Evolutionary conservation across 2,113 vertebrate genomes (phyloP).

Genomic region (Plecotus auritus): DNA sequence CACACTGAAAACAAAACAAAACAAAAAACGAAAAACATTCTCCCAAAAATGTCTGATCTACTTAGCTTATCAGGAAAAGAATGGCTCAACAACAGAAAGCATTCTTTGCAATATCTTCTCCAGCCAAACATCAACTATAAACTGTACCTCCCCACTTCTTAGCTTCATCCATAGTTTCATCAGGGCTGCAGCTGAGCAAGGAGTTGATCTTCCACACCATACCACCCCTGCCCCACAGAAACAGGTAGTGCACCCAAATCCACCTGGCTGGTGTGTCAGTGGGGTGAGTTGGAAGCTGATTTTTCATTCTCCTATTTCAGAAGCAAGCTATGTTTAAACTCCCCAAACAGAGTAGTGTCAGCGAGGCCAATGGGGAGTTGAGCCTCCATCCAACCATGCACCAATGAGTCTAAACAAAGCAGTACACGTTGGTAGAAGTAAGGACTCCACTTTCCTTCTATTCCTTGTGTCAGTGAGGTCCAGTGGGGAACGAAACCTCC

Average conservation of each 20-base stretch:
- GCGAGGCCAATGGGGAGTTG: neutral
- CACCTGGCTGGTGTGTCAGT: neutral
- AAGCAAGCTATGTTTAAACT: neutral
- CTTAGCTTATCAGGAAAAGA: neutral
- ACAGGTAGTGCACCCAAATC: neutral
- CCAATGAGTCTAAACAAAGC: neutral
- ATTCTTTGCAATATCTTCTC: neutral
- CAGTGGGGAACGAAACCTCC: neutral
- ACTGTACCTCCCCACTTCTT: neutral
- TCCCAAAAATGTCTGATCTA: neutral
- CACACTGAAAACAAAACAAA: neutral
- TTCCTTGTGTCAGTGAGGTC: neutral
- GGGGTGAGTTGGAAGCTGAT: neutral
- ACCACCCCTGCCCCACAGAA: neutral
- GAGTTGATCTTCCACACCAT: neutral
- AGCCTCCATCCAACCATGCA: neutral
- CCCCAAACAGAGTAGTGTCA: neutral
- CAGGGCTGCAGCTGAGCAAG: neutral
- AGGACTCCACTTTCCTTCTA: neutral
- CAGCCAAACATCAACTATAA: neutral
- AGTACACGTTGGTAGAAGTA: neutral
- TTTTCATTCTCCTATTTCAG: neutral
- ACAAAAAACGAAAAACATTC: neutral
- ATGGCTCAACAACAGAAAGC: neutral
- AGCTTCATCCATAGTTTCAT: neutral